Conservation (phyloP, 1,140 invertebrate species). For the Rhizoglyphus robini region DNA sequence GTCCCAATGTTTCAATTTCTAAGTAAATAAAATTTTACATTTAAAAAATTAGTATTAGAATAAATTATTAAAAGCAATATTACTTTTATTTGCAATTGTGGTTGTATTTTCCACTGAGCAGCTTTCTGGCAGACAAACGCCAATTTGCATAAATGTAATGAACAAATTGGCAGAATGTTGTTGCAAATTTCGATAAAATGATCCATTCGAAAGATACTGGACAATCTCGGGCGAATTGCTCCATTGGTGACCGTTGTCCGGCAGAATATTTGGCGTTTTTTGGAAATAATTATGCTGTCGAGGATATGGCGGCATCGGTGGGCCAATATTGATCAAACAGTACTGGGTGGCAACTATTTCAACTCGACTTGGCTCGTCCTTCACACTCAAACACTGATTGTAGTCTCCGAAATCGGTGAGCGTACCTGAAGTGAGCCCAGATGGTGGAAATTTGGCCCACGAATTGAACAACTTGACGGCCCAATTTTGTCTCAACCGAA, state of each 20-base stretch:
- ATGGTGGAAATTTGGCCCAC: constrained; percentile 21
- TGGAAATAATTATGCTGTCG: neutral
- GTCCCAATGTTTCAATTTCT: too few relatives aligned
- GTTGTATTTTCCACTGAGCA: neutral
- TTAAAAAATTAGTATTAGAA: neutral
- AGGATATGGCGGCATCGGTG: neutral
- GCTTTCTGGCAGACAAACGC: neutral
- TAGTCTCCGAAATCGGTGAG: constrained; percentile 22
- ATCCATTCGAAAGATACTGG: neutral
- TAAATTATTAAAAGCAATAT: too few relatives aligned
- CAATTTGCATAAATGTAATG: neutral
- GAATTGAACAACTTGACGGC: constrained; percentile 3
- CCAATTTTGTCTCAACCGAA: neutral
- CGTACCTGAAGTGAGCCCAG: constrained; percentile 19
- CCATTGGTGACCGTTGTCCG: neutral
- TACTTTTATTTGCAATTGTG: too few relatives aligned
- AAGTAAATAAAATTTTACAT: too few relatives aligned
- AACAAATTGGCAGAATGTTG: neutral
- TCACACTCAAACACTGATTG: constrained; percentile 19
- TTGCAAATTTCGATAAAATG: neutral
- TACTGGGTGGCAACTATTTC: neutral
- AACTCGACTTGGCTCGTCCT: too few relatives aligned
- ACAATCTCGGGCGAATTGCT: neutral
- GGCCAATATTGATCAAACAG: neutral
- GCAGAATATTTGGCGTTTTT: neutral